A percentile compares a stretch with the other conserved stretches of the same genome.
Evolutionary conservation across 2,113 vertebrate species (phyloP).

Genomic region (Grammatotria lemairii): DNA sequence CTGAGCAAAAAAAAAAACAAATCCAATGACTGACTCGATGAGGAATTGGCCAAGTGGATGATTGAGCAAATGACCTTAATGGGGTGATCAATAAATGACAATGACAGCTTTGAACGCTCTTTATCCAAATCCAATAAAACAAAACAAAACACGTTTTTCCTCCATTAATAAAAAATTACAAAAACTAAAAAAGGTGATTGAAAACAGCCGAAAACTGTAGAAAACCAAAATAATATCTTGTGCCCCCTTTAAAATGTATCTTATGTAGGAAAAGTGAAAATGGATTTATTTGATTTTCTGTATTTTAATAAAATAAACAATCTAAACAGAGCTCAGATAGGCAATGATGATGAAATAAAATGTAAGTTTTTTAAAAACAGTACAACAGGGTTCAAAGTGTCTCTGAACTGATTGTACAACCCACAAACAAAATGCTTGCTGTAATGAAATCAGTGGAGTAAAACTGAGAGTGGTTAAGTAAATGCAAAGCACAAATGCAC

Average conservation of each 20-base stretch:
- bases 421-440: neutral
- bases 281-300: neutral
- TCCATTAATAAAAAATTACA: neutral
- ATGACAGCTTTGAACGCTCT: neutral
- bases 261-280: neutral
- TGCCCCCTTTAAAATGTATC: neutral
- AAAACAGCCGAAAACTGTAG: neutral
- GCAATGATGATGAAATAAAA: neutral
- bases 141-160: neutral
- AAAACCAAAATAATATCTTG: neutral
- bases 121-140: neutral
- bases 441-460: neutral
- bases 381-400: neutral
- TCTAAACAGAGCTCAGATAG: neutral
- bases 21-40: neutral
- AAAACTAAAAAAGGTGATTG: neutral
- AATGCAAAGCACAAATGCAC: neutral
- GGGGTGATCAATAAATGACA: constrained; percentile 27
- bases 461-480: neutral
- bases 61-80: constrained; percentile 28
- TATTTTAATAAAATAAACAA: neutral
- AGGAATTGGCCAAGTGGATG: constrained; percentile 20
- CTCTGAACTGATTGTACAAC: neutral
- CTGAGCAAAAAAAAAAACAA: constrained; percentile 2
- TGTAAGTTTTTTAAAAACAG: neutral